These are phyloP conservation scores for Ormyrus pomaceus DNA, from an alignment of 2,888 invertebrate genomes.

Conservation along the genomic window DNA sequence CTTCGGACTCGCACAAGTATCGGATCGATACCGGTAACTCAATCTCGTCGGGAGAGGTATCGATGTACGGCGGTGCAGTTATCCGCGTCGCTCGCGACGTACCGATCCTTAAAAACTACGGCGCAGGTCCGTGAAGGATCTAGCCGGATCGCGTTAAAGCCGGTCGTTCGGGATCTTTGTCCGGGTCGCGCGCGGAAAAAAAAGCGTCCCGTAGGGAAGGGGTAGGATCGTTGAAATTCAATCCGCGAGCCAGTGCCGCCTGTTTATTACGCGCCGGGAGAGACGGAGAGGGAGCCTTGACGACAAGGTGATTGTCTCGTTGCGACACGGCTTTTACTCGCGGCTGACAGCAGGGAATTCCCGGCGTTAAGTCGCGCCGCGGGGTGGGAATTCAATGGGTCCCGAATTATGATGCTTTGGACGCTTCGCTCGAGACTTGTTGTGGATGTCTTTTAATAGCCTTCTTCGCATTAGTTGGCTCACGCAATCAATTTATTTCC, in stretches of 20 bases:
- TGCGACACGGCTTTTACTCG: slow-evolving; percentile 10
- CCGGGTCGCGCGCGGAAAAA: slow-evolving; percentile 17
- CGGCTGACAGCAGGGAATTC: too few species aligned
- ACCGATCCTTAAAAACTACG: slow-evolving; percentile 63
- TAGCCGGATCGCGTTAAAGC: slow-evolving; percentile 30
- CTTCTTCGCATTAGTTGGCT: too few species aligned
- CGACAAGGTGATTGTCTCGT: slow-evolving; percentile 37
- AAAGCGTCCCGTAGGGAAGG: not conserved
- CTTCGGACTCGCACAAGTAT: slow-evolving; percentile 46
- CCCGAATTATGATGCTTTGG: too few species aligned
- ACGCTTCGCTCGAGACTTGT: too few species aligned
- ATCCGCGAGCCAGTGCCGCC: not conserved
- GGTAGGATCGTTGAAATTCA: slow-evolving; percentile 35
- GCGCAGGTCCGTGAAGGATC: slow-evolving; percentile 61
- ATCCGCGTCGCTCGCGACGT: slow-evolving; percentile 27
- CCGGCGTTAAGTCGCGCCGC: too few species aligned
- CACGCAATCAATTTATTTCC: too few species aligned
- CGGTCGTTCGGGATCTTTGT: slow-evolving; percentile 37
- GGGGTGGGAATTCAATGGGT: too few species aligned
- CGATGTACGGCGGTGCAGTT: slow-evolving; percentile 64
- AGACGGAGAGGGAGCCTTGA: slow-evolving; percentile 7
- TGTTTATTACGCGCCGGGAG: slow-evolving; percentile 11
- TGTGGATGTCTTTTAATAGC: too few species aligned
- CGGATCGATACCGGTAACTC: slow-evolving; percentile 66
- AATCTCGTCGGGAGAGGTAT: slow-evolving; percentile 65